These are phyloP conservation scores for Platycnemis pennipes DNA, from an alignment of 2,888 invertebrate species.

Conservation along the genomic window DNA sequence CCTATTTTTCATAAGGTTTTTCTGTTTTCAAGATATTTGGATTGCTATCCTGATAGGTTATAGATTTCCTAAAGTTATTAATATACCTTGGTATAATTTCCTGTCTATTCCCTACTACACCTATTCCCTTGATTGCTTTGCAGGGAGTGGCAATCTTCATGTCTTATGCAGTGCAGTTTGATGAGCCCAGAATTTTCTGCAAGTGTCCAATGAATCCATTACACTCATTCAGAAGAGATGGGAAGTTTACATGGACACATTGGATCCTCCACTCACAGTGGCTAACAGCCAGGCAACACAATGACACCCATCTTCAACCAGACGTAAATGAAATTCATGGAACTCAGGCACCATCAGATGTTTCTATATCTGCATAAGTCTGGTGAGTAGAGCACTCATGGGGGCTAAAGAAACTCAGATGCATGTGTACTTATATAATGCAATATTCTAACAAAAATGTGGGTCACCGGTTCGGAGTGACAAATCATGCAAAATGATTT, in stretches of 20 bases:
- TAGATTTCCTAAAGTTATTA: background rate
- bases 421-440: too few relatives aligned
- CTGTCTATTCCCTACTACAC: background rate
- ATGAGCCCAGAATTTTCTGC: background rate
- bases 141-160: background rate
- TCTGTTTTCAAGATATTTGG: background rate
- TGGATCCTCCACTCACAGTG: background rate
- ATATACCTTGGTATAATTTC: background rate
- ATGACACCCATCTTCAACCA: background rate
- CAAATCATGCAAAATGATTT: too few relatives aligned
- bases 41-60: background rate
- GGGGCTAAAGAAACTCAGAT: too few relatives aligned
- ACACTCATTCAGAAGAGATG: background rate
- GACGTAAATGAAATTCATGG: background rate
- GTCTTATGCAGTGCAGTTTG: background rate
- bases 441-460: too few relatives aligned
- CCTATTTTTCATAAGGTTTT: too few relatives aligned
- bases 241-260: background rate
- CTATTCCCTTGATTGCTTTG: background rate
- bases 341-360: background rate
- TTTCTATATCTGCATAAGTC: too few relatives aligned
- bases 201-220: background rate
- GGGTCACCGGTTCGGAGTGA: too few relatives aligned
- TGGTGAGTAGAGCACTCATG: too few relatives aligned
- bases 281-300: background rate